Percentiles rank a stretch among this genome's conserved stretches.
Conservation (phyloP, 2,113 vertebrate species). For the Malurus melanocephalus region DNA sequence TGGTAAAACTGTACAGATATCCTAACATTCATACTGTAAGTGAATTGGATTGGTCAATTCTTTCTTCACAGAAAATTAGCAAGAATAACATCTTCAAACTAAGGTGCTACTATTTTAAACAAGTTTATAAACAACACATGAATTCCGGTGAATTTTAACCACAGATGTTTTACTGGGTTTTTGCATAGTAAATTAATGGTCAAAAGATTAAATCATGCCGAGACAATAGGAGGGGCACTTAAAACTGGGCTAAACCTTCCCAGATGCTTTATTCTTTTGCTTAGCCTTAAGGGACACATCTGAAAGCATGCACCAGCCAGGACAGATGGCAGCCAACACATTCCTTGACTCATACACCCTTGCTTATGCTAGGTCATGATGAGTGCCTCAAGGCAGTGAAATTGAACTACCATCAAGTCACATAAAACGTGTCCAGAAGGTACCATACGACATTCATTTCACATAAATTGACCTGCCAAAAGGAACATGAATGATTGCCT, state of each 20-base stretch:
- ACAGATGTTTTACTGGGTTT: not conserved
- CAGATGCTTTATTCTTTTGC: not conserved
- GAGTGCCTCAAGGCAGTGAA: not conserved
- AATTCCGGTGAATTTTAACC: not conserved
- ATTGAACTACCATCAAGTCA: not conserved
- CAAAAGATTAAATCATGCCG: not conserved
- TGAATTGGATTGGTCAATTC: not conserved
- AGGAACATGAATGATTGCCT: not conserved
- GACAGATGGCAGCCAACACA: slow-evolving; percentile 2
- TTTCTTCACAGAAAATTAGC: not conserved
- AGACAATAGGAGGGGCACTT: not conserved
- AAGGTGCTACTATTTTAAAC: not conserved
- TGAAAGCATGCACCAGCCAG: not conserved
- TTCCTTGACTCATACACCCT: not conserved
- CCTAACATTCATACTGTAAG: not conserved
- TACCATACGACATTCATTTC: not conserved
- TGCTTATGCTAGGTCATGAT: not conserved
- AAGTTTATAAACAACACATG: not conserved
- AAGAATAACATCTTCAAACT: not conserved
- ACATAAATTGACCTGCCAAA: slow-evolving; percentile 3
- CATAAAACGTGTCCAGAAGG: not conserved
- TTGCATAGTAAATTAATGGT: not conserved
- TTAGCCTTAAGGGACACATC: not conserved
- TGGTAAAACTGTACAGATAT: not conserved
- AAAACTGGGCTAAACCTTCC: not conserved